A percentile compares a stretch with the other conserved stretches of the same genome.
These are phyloP conservation scores for Trachelus stipa DNA, from an alignment of 2,888 invertebrate genomes.

Conservation along the genomic window DNA sequence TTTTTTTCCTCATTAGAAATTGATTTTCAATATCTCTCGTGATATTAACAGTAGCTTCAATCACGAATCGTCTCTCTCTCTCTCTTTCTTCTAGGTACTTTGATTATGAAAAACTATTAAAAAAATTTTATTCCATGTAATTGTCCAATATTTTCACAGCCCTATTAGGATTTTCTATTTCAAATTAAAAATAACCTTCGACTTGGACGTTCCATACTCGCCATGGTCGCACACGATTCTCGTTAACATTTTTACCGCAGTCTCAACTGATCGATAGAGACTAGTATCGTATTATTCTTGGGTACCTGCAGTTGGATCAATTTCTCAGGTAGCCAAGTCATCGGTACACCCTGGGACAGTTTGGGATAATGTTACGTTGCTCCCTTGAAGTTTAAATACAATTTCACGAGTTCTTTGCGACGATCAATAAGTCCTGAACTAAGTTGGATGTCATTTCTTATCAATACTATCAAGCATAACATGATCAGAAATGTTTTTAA, in stretches of 20 bases:
- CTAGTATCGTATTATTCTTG: constrained; percentile 44
- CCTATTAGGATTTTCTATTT: not conserved
- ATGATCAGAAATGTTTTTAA: not conserved
- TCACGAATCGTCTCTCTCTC: not conserved
- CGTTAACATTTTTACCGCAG: constrained; percentile 32
- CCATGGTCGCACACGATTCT: not conserved
- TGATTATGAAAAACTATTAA: not conserved
- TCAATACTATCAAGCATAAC: not conserved
- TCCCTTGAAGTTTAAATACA: not conserved
- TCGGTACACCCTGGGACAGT: not conserved
- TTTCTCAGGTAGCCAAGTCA: constrained; percentile 38
- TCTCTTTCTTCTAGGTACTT: not conserved
- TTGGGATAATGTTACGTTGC: not conserved
- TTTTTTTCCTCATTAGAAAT: not conserved
- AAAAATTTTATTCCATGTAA: not conserved
- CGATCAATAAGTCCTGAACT: not conserved
- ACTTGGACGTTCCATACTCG: not conserved
- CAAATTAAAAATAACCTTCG: not conserved
- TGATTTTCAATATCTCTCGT: not conserved
- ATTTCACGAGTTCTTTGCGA: not conserved
- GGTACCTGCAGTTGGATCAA: constrained; percentile 63
- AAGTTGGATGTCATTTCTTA: not conserved
- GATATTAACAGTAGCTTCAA: not conserved
- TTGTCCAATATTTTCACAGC: not conserved
- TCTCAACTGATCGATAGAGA: constrained; percentile 36